Percentiles rank a stretch among this genome's conserved stretches.
These are phyloP conservation scores for Mustela lutreola DNA, from an alignment of 2,113 vertebrate species.

Conservation along the genomic window DNA sequence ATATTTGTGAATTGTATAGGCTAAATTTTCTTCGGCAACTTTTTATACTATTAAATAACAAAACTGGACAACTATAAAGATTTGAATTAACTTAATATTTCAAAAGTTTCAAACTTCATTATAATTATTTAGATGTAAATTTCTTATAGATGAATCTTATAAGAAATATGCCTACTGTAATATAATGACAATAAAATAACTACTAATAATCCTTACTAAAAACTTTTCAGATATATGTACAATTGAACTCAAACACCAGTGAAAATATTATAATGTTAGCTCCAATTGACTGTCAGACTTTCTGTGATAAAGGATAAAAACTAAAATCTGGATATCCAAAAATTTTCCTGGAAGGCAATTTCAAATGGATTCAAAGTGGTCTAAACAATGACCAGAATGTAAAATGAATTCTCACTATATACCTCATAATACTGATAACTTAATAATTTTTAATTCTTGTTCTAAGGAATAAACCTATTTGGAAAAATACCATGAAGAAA, in stretches of 20 bases:
- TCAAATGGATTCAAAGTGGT: slow-evolving; percentile 47
- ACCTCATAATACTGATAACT: neutral
- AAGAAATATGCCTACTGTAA: slow-evolving; percentile 35
- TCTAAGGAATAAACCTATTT: slow-evolving; percentile 30
- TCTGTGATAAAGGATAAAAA: slow-evolving; percentile 45
- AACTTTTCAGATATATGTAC: slow-evolving; percentile 55
- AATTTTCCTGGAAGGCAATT: slow-evolving; percentile 50
- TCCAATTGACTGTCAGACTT: slow-evolving; percentile 53
- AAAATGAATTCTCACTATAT: slow-evolving; percentile 29
- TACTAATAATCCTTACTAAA: slow-evolving; percentile 29
- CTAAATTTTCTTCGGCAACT: slow-evolving; percentile 63
- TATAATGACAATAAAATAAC: neutral
- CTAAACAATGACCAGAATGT: slow-evolving; percentile 13
- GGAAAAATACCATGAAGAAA: slow-evolving; percentile 10
- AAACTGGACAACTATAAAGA: slow-evolving; percentile 53
- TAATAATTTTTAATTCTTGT: slow-evolving; percentile 36
- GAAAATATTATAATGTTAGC: slow-evolving; percentile 50
- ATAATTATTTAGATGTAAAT: slow-evolving; percentile 43
- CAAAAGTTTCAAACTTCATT: slow-evolving; percentile 58
- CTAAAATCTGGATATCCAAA: neutral
- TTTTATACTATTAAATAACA: slow-evolving; percentile 68
- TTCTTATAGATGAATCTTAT: slow-evolving; percentile 33
- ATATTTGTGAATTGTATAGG: slow-evolving; percentile 73
- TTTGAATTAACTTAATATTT: slow-evolving; percentile 61
- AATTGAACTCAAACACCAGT: slow-evolving; percentile 57